A percentile compares a stretch with the other conserved stretches of the same genome.
Conservation (phyloP, 2,113 vertebrate species). For the Gambusia holbrooki region DNA sequence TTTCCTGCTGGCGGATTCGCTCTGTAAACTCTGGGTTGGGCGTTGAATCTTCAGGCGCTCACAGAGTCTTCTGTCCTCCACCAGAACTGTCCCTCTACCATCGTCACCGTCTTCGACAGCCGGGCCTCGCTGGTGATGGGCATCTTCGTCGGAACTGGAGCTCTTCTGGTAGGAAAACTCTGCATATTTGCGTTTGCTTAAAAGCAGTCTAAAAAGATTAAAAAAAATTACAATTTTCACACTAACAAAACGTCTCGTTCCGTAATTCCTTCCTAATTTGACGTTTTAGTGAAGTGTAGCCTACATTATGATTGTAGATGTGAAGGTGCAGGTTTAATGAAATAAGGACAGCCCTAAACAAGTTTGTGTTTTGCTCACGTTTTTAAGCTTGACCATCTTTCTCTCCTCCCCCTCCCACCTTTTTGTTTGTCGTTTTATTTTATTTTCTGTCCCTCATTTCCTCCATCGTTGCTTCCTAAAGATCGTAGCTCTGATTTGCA, state of each 20-base stretch:
- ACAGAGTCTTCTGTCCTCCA: constrained; percentile 1
- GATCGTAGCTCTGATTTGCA: constrained; percentile 64
- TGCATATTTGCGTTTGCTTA: background rate
- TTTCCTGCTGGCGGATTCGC: background rate
- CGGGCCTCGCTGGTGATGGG: constrained; percentile 51
- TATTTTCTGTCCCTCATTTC: background rate
- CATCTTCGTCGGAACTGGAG: constrained; percentile 56
- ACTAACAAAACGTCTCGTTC: too few relatives aligned
- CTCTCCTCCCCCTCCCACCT: background rate
- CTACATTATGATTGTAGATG: background rate
- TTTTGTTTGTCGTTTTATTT: background rate
- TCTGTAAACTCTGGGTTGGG: background rate
- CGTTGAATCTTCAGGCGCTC: background rate
- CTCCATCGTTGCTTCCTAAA: constrained; percentile 20
- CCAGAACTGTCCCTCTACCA: constrained; percentile 55
- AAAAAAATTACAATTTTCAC: background rate
- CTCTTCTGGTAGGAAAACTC: constrained; percentile 63
- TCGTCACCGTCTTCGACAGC: background rate
- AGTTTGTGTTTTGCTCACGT: constrained; percentile 1
- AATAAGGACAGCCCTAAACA: background rate
- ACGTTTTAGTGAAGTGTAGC: too few relatives aligned
- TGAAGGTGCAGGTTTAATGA: background rate
- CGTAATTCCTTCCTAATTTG: too few relatives aligned
- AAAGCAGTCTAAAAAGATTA: background rate
- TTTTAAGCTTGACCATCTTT: constrained; percentile 16